Percentiles rank a stretch among this genome's conserved stretches.
Evolutionary conservation across 1,140 invertebrate genomes (phyloP).

Genomic region (Neoseiulus cucumeris): DNA sequence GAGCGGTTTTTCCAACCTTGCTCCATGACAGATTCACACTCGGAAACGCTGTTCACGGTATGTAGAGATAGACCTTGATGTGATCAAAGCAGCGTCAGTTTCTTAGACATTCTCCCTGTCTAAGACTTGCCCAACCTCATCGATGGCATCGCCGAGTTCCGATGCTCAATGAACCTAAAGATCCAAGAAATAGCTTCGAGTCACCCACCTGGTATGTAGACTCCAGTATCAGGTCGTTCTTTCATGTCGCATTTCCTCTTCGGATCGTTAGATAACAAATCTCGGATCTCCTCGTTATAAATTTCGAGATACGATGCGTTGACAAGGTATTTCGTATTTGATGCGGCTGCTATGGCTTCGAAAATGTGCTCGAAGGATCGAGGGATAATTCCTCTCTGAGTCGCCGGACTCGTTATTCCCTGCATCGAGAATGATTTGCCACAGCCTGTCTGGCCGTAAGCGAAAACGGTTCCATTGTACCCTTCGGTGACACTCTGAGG

Average conservation of each 20-base stretch:
- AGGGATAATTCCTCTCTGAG: slow-evolving; percentile 55
- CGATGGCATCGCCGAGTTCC: too few relatives aligned
- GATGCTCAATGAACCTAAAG: too few relatives aligned
- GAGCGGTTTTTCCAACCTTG: slow-evolving; percentile 50
- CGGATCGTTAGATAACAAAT: slow-evolving; percentile 44
- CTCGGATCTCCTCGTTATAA: slow-evolving; percentile 69
- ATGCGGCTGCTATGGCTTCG: slow-evolving; percentile 51
- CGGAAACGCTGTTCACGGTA: slow-evolving; percentile 47
- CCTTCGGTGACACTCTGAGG: slow-evolving; percentile 56
- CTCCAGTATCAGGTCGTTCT: slow-evolving; percentile 54
- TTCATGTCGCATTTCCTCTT: slow-evolving; percentile 51
- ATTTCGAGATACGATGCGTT: slow-evolving; percentile 82
- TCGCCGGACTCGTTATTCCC: slow-evolving; percentile 36
- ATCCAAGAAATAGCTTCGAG: neutral
- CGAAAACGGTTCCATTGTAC: slow-evolving; percentile 68
- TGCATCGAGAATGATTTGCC: slow-evolving; percentile 57
- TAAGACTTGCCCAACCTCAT: too few relatives aligned
- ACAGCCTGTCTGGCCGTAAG: slow-evolving; percentile 70
- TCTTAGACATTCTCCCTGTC: too few relatives aligned
- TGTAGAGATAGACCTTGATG: slow-evolving; percentile 49
- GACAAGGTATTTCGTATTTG: slow-evolving; percentile 59
- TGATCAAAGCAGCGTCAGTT: too few relatives aligned
- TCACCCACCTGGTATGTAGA: slow-evolving; percentile 48
- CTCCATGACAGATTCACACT: slow-evolving; percentile 51
- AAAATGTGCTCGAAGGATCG: slow-evolving; percentile 44